A percentile compares a stretch with the other conserved stretches of the same genome.
Evolutionary conservation across 2,888 invertebrate species (phyloP).

Genomic region (Beris chalybata): DNA sequence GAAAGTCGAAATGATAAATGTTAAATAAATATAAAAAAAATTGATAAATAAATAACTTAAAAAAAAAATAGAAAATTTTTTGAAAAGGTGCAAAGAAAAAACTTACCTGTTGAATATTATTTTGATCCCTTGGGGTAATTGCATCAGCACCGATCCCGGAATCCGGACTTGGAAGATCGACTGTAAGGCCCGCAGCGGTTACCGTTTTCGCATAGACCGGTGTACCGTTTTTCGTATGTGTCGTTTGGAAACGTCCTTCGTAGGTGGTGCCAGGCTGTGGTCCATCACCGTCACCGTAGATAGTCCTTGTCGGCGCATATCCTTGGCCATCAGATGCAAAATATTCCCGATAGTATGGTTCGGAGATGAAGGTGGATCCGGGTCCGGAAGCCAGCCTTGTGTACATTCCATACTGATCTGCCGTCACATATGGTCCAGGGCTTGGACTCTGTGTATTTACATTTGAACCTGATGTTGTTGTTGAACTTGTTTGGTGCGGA

Average conservation of each 20-base stretch:
- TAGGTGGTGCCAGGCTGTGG: slow-evolving; percentile 53
- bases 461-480: slow-evolving; percentile 46
- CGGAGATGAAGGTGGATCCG: slow-evolving; percentile 65
- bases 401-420: slow-evolving; percentile 56
- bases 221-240: slow-evolving; percentile 49
- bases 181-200: slow-evolving; percentile 80
- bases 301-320: slow-evolving; percentile 52
- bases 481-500: slow-evolving; percentile 49
- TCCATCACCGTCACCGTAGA: slow-evolving; percentile 53
- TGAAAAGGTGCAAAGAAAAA: slow-evolving; percentile 32
- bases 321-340: slow-evolving; percentile 63
- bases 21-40: neutral
- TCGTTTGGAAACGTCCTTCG: slow-evolving; percentile 53
- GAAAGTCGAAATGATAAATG: slow-evolving; percentile 19
- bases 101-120: slow-evolving; percentile 86
- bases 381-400: slow-evolving; percentile 52
- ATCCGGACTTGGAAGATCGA: slow-evolving; percentile 93
- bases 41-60: neutral
- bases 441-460: slow-evolving; percentile 56
- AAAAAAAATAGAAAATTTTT: neutral
- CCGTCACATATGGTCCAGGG: slow-evolving; percentile 55
- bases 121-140: slow-evolving; percentile 88
- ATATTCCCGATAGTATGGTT: slow-evolving; percentile 77
- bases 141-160: slow-evolving; percentile 94
- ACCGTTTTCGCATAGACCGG: slow-evolving; percentile 58